phyloP scores from a whole-genome alignment of 1,140 invertebrate species.

The Pachypsylla venusta region DNA sequence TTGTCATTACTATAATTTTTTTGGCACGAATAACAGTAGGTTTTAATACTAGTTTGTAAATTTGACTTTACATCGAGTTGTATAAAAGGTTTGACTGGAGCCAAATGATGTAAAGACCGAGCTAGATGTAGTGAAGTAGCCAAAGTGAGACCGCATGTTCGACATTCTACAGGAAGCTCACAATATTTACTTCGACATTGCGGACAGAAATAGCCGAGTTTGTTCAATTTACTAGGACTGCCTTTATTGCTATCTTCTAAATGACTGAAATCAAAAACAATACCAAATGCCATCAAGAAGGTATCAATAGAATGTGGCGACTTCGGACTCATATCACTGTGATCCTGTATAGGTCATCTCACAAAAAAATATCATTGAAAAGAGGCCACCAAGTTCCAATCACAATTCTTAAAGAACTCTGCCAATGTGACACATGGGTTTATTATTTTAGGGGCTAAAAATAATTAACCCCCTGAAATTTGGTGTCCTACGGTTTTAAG shows the following conservation, averaged over 20 bases:
- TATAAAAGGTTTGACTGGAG: constrained; percentile 72
- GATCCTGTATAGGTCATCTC: no score
- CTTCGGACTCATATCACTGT: no score
- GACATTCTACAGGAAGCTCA: constrained; percentile 91
- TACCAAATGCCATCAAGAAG: background rate
- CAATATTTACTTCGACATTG: constrained; percentile 96
- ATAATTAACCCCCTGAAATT: no score
- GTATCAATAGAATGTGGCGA: no score
- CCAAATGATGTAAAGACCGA: constrained; percentile 91
- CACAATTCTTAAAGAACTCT: no score
- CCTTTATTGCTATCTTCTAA: constrained; percentile 49
- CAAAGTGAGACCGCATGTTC: constrained; percentile 86
- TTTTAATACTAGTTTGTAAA: constrained; percentile 29
- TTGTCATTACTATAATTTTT: constrained; percentile 29
- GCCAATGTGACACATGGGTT: no score
- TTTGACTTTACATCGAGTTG: constrained; percentile 40
- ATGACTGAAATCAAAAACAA: constrained; percentile 43
- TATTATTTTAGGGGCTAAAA: no score
- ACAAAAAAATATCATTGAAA: no score
- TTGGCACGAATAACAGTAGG: constrained; percentile 51
- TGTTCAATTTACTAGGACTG: constrained; percentile 38
- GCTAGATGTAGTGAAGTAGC: constrained; percentile 95
- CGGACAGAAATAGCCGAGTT: constrained; percentile 78
- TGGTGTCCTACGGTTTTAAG: no score
- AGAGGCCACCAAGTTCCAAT: no score